These are phyloP conservation scores for Lepidonotus clava DNA, from an alignment of 2,888 invertebrate genomes.

Conservation along the genomic window DNA sequence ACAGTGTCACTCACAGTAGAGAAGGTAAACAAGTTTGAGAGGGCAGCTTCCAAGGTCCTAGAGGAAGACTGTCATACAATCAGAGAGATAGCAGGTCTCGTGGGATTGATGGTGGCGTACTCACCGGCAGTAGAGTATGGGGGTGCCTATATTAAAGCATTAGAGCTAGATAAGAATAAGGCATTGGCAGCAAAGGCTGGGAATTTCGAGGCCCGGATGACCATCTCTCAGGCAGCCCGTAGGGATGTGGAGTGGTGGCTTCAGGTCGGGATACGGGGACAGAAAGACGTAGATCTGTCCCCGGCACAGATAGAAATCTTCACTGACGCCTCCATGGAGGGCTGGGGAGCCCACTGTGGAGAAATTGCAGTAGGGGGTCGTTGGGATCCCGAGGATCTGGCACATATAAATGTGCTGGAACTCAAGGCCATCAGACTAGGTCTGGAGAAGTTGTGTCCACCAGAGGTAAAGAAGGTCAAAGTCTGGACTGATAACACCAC, in stretches of 20 bases:
- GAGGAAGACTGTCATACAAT: neutral
- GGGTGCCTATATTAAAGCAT: neutral
- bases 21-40: neutral
- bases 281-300: too few species aligned
- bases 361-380: neutral
- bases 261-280: too few species aligned
- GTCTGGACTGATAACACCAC: neutral
- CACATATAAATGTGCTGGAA: neutral
- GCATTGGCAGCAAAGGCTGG: neutral
- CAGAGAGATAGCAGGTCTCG: neutral
- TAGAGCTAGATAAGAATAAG: neutral
- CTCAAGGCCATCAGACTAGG: neutral
- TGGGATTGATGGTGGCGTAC: neutral
- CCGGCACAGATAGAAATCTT: neutral
- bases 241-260: neutral
- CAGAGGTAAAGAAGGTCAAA: neutral
- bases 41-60: neutral
- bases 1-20: neutral
- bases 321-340: neutral
- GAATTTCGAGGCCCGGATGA: neutral
- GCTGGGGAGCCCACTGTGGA: neutral
- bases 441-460: too few species aligned
- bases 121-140: neutral
- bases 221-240: neutral
- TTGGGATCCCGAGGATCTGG: neutral